phyloP scores from a whole-genome alignment of 2,888 invertebrate species.

The Panopea generosa region DNA sequence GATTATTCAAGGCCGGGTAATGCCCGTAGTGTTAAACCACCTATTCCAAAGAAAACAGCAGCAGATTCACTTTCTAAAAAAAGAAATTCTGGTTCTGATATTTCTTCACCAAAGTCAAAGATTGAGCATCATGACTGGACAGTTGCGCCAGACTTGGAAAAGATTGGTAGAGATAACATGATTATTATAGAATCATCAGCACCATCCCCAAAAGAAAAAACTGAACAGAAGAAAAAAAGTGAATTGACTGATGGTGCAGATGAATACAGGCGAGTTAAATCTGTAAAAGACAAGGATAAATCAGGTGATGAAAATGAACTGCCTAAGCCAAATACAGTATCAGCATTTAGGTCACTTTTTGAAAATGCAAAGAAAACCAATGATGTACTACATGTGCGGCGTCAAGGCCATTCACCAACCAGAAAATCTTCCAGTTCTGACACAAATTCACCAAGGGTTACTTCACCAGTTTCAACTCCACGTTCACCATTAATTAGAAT shows the following conservation, averaged over 20 bases:
- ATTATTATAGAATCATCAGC: constrained; percentile 70
- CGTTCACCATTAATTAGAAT: constrained; percentile 45
- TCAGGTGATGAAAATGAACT: constrained; percentile 87
- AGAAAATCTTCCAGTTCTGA: constrained; percentile 49
- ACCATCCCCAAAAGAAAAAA: constrained; percentile 18
- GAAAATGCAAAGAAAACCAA: constrained; percentile 54
- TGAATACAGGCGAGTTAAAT: constrained; percentile 18
- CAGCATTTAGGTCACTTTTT: constrained; percentile 66
- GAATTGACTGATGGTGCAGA: constrained; percentile 7
- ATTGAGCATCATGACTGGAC: constrained; percentile 61
- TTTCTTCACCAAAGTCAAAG: constrained; percentile 20
- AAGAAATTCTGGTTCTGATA: constrained; percentile 39
- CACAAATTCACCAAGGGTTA: constrained; percentile 32
- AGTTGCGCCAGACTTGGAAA: constrained; percentile 63
- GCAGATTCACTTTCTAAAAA: background rate
- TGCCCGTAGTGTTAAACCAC: constrained; percentile 45
- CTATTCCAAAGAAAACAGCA: constrained; percentile 26
- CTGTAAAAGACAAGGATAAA: constrained; percentile 45
- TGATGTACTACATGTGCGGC: constrained; percentile 46
- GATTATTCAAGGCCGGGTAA: constrained; percentile 26
- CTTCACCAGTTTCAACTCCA: constrained; percentile 38
- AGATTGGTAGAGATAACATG: constrained; percentile 69
- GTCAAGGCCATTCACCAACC: constrained; percentile 41
- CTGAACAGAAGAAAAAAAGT: constrained; percentile 1
- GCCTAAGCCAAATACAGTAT: constrained; percentile 95